These are phyloP conservation scores for Sebastiscus tertius DNA, from an alignment of 2,797 vertebrate species.

Conservation along the genomic window DNA sequence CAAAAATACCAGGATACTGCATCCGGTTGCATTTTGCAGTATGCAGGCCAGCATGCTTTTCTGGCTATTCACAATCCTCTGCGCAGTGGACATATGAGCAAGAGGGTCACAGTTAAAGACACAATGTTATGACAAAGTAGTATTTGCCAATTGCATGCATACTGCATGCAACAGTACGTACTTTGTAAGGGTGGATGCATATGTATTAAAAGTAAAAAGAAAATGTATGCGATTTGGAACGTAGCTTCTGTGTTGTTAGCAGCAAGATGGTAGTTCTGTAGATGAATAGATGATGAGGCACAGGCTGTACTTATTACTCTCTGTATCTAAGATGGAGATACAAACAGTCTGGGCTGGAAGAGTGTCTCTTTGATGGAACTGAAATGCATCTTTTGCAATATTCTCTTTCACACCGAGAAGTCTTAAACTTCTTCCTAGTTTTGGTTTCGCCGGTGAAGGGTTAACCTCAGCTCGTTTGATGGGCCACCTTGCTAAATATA, in stretches of 20 bases:
- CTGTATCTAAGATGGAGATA: background rate
- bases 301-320: background rate
- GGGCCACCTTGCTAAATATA: constrained; percentile 75
- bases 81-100: too few species aligned
- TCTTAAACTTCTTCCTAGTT: background rate
- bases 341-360: background rate
- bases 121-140: too few species aligned
- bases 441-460: constrained; percentile 35
- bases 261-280: background rate
- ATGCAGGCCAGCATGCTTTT: too few species aligned
- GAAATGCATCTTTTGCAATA: background rate
- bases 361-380: background rate
- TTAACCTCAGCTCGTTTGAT: constrained; percentile 64
- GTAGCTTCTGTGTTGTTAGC: background rate
- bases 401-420: background rate
- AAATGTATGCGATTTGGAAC: background rate
- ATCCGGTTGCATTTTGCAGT: too few species aligned
- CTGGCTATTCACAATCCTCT: too few species aligned
- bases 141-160: too few species aligned
- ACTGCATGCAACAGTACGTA: too few species aligned
- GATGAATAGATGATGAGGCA: background rate
- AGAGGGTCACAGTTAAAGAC: too few species aligned
- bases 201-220: too few species aligned
- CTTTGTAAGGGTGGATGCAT: too few species aligned
- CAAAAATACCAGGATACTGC: too few species aligned